Evolutionary conservation across 92 coral and sea anemone genomes (phyloP).

Genomic region (Epizoanthus rinbou): DNA sequence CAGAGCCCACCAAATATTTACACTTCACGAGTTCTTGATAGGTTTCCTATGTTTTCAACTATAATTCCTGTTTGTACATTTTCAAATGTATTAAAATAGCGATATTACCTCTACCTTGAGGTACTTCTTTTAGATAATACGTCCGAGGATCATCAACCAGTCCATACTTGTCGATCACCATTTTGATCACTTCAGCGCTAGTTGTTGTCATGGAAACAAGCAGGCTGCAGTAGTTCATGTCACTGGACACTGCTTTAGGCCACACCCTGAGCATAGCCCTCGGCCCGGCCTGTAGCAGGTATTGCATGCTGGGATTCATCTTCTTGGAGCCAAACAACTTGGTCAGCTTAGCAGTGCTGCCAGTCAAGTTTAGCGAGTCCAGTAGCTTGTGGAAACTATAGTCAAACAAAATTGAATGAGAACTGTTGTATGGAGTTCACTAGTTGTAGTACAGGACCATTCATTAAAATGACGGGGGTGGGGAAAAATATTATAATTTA

Average conservation of each 20-base stretch:
- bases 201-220: slow-evolving; percentile 91
- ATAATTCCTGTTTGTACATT: no score
- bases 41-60: no score
- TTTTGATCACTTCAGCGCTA: slow-evolving; percentile 80
- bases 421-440: no score
- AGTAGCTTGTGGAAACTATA: slow-evolving; percentile 73
- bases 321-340: slow-evolving; percentile 84
- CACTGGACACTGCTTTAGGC: slow-evolving; percentile 87
- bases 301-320: slow-evolving; percentile 89
- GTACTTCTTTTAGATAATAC: slow-evolving; percentile 81
- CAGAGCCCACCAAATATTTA: no score
- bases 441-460: background rate
- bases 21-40: no score
- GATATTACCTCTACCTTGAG: slow-evolving; percentile 59
- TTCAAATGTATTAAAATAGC: no score
- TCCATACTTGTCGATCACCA: slow-evolving; percentile 91
- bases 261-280: slow-evolving; percentile 92
- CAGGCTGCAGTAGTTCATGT: slow-evolving; percentile 91
- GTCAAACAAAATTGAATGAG: background rate
- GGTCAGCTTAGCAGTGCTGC: slow-evolving; percentile 70
- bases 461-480: background rate
- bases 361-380: slow-evolving; percentile 76
- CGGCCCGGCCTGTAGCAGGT: slow-evolving; percentile 91
- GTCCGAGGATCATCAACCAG: slow-evolving; percentile 84
- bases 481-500: no score